Conservation (phyloP, 2,797 vertebrate genomes). For the Podargus strigoides region DNA sequence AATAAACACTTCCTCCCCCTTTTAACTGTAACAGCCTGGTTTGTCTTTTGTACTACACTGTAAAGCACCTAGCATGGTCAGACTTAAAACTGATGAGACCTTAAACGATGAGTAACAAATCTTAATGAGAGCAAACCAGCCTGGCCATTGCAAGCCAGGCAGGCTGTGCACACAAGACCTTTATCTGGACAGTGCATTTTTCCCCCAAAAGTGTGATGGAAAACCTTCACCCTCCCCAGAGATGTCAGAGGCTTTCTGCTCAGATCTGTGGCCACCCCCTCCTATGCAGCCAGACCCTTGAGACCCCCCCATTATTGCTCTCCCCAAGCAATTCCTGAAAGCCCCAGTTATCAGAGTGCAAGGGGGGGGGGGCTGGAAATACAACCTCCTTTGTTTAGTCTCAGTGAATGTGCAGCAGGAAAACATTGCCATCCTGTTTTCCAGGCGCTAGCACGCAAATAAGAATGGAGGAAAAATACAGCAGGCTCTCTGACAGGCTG, state of each 20-base stretch:
- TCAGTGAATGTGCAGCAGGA: conserved; percentile 38
- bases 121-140: not conserved
- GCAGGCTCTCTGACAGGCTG: not conserved
- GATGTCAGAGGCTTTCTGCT: not conserved
- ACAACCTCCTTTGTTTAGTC: conserved; percentile 66
- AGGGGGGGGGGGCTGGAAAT: conserved; percentile 6
- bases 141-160: accelerated
- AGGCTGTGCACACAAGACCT: not conserved
- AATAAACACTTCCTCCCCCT: not conserved
- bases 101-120: not conserved
- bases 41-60: not conserved
- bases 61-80: not conserved
- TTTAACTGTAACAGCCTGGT: too few relatives aligned
- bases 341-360: not conserved
- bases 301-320: not conserved
- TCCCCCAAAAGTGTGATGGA: not conserved
- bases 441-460: conserved; percentile 39
- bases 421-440: conserved; percentile 68
- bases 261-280: not conserved
- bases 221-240: not conserved
- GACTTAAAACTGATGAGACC: not conserved
- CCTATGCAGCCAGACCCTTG: not conserved
- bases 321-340: not conserved
- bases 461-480: conserved; percentile 46
- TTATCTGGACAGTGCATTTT: not conserved